Percentiles rank a stretch among this genome's conserved stretches.
Conservation (phyloP, 37 sponge, comb jelly and placozoan genomes). For the Agelas oroides region DNA sequence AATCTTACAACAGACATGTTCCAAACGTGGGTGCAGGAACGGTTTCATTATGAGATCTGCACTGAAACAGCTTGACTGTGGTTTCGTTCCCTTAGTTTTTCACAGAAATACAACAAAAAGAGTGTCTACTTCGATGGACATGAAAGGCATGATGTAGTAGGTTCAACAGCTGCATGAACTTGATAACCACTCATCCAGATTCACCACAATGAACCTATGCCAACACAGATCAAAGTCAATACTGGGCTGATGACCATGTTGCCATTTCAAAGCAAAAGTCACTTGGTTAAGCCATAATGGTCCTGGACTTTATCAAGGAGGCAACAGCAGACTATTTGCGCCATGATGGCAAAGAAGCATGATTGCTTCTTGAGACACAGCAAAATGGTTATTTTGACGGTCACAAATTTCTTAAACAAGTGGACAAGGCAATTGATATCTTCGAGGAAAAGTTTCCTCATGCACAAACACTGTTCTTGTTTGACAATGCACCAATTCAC, state of each 20-base stretch:
- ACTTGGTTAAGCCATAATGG: constrained; percentile 44
- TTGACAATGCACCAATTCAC: constrained; percentile 56
- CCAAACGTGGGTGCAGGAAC: background rate
- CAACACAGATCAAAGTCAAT: constrained; percentile 19
- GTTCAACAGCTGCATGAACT: constrained; percentile 9
- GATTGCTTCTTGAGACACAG: constrained; percentile 20
- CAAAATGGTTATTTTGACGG: constrained; percentile 21
- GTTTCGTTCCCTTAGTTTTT: constrained; percentile 38
- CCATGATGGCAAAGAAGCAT: constrained; percentile 13
- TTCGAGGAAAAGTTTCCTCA: constrained; percentile 39
- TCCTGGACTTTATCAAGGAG: constrained; percentile 42
- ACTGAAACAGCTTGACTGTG: constrained; percentile 29
- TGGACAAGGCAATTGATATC: constrained; percentile 3
- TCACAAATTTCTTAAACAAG: constrained; percentile 15
- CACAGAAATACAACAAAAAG: constrained; percentile 25
- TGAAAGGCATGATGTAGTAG: constrained; percentile 52
- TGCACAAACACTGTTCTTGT: constrained; percentile 31
- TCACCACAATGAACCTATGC: constrained; percentile 19
- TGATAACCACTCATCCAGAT: constrained; percentile 25
- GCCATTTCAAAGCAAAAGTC: constrained; percentile 24
- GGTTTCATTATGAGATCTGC: background rate
- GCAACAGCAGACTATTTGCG: constrained; percentile 23
- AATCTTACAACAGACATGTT: constrained; percentile 40
- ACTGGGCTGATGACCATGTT: constrained; percentile 24
- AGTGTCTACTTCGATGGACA: constrained; percentile 62